phyloP scores from a whole-genome alignment of 2,888 invertebrate species.

The Scelioninae gen. 2 region DNA sequence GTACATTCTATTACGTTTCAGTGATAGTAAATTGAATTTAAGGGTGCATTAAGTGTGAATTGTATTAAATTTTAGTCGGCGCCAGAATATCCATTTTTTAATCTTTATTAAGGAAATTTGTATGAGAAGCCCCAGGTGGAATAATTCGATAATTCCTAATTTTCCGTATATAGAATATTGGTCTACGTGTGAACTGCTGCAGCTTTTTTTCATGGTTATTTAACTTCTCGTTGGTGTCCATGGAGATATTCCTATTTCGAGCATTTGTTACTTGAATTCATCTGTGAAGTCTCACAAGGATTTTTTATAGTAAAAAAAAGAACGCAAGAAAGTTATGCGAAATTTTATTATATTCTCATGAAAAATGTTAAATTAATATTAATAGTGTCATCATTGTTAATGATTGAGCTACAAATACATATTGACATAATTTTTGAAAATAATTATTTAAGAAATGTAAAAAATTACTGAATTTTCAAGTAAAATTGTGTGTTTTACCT shows the following conservation, averaged over 20 bases:
- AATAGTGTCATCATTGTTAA: too few species aligned
- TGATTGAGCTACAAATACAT: too few species aligned
- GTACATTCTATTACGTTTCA: too few species aligned
- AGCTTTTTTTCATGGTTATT: slow-evolving; percentile 57
- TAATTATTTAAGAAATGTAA: too few species aligned
- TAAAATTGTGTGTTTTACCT: too few species aligned
- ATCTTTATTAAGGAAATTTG: slow-evolving; percentile 47
- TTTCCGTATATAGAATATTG: slow-evolving; percentile 55
- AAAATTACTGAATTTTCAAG: too few species aligned
- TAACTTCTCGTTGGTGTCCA: slow-evolving; percentile 26
- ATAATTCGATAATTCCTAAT: slow-evolving; percentile 50
- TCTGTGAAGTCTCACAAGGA: slow-evolving; percentile 54
- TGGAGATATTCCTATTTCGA: slow-evolving; percentile 43
- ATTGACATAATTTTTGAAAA: too few species aligned
- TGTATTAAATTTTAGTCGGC: too few species aligned
- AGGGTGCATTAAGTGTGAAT: too few species aligned
- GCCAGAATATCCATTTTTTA: too few species aligned
- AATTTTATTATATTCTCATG: background rate
- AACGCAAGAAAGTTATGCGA: background rate
- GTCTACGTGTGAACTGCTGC: slow-evolving; percentile 51
- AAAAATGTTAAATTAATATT: background rate
- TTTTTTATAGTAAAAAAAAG: slow-evolving; percentile 23
- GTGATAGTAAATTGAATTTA: too few species aligned
- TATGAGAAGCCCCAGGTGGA: slow-evolving; percentile 53
- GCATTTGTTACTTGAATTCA: slow-evolving; percentile 49